A percentile compares a stretch with the other conserved stretches of the same genome.
phyloP scores from a whole-genome alignment of 2,888 invertebrate genomes.

The Nemotelus pantherinus region DNA sequence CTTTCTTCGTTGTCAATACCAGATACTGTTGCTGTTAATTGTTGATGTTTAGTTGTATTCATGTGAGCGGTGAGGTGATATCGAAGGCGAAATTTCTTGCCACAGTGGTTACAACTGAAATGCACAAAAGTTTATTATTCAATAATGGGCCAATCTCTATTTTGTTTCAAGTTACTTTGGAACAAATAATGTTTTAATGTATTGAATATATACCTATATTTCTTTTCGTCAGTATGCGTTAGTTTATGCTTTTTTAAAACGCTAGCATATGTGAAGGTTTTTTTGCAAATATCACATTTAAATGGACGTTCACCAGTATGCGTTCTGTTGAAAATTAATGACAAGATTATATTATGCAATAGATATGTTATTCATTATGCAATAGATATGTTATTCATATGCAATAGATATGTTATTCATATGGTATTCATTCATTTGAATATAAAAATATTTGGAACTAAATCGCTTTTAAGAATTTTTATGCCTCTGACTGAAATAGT shows the following conservation, averaged over 20 bases:
- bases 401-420: too few relatives aligned
- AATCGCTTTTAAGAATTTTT: too few relatives aligned
- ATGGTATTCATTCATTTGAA: too few relatives aligned
- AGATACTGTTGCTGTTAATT: background rate
- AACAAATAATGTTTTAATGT: too few relatives aligned
- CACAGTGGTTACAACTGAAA: constrained; percentile 60
- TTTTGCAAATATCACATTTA: constrained; percentile 61
- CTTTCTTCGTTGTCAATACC: background rate
- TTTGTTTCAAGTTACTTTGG: background rate
- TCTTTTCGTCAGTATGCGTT: constrained; percentile 64
- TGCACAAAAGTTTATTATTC: background rate
- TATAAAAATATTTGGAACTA: too few relatives aligned
- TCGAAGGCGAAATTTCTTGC: constrained; percentile 60
- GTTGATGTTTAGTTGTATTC: constrained; percentile 60
- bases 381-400: too few relatives aligned
- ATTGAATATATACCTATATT: constrained; percentile 55
- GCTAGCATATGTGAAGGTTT: constrained; percentile 62
- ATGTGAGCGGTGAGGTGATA: constrained; percentile 63
- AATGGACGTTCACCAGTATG: constrained; percentile 63
- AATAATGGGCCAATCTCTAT: background rate
- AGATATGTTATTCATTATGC: too few relatives aligned
- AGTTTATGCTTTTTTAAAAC: constrained; percentile 61
- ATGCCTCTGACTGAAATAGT: too few relatives aligned
- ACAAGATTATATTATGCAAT: too few relatives aligned
- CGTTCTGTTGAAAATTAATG: constrained; percentile 55